Evolutionary conservation across 2,797 vertebrate species (phyloP), one percentile per base, ranked within the genome.

Genomic region (Aphelocoma californica): DNA sequence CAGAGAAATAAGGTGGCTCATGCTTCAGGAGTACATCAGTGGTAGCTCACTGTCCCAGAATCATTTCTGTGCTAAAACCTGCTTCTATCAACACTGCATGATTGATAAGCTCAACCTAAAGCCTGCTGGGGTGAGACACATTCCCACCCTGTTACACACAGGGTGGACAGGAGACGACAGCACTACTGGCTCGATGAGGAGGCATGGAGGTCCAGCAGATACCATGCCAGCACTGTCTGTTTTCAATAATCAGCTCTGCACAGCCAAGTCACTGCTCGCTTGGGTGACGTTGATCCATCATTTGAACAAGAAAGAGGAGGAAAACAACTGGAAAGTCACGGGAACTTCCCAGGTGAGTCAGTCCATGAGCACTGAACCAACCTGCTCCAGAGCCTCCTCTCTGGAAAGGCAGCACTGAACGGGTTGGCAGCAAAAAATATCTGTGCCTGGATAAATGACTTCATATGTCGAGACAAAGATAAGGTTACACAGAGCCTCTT

Each of bases 401-500:
- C 31, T 32, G 62, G 19, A 79, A 91, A 53, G 34, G 79, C 95
- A 94, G 87, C 14, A 1, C 84, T 56, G 72, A 58, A 73, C 13
- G 54, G 84, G 62, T 47, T 88, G 93, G 87, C 90, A 95, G 65
- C 65, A 82, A 29, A 78, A 73, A 73, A 26, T 57, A 82, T 92
- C 90, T 60, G 75, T 57, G 86, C 88, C 81, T 91, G 56, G 87
- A 86, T 92, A 95, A 92, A 83, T 77, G 77, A 88, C 94, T 95
- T 95, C 93, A 88, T 93, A 89, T 89, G 84, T 84, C 53, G 42
- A 95, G 93, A 69, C 92, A 44, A 78, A 95, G 92, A 96, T 96
- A 93, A 86, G 91, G 86, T 93, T 95, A 95, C 95, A 94, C 88
- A 86, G 86, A 91, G 92, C 83, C 81, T 91, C 93, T 95, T 12